Evolutionary conservation across 2,888 invertebrate species (phyloP).

Genomic region (Sclerodermus sp.): DNA sequence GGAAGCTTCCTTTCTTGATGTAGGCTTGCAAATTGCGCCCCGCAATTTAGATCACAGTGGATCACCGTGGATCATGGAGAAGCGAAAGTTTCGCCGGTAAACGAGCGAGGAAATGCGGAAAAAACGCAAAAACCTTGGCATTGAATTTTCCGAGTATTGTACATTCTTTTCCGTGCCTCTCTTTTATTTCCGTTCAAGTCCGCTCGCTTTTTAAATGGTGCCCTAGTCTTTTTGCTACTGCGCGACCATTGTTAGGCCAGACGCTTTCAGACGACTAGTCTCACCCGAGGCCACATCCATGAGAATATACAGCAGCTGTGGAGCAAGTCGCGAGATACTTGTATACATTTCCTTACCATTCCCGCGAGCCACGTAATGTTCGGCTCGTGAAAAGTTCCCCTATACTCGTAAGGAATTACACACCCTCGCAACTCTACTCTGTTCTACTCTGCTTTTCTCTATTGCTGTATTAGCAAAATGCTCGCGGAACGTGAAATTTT

Average conservation of each 20-base stretch:
- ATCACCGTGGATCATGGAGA: too few relatives aligned
- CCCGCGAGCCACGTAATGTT: conserved; percentile 4
- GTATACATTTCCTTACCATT: conserved; percentile 18
- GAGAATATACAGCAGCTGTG: not conserved
- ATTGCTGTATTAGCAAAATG: conserved; percentile 3
- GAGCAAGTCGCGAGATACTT: not conserved
- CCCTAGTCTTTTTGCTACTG: conserved; percentile 16
- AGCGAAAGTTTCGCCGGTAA: conserved; percentile 3
- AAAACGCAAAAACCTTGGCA: conserved; percentile 27
- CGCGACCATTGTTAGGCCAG: conserved; percentile 37
- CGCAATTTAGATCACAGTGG: too few relatives aligned
- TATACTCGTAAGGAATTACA: too few relatives aligned
- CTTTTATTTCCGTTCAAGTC: conserved; percentile 32
- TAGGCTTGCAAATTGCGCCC: too few relatives aligned
- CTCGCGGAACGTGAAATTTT: not conserved
- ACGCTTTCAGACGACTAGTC: conserved; percentile 41
- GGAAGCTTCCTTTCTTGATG: too few relatives aligned
- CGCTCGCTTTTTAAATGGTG: conserved; percentile 24
- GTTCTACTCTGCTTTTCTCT: not conserved
- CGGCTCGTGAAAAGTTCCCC: not conserved
- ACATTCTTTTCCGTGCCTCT: conserved; percentile 21
- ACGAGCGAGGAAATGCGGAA: not conserved
- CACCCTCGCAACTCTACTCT: too few relatives aligned
- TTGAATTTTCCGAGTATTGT: conserved; percentile 24
- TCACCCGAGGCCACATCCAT: conserved; percentile 30